Base-by-base conservation (phyloP, 2,113 vertebrate genomes). In the Notothenia rossii region DNA sequence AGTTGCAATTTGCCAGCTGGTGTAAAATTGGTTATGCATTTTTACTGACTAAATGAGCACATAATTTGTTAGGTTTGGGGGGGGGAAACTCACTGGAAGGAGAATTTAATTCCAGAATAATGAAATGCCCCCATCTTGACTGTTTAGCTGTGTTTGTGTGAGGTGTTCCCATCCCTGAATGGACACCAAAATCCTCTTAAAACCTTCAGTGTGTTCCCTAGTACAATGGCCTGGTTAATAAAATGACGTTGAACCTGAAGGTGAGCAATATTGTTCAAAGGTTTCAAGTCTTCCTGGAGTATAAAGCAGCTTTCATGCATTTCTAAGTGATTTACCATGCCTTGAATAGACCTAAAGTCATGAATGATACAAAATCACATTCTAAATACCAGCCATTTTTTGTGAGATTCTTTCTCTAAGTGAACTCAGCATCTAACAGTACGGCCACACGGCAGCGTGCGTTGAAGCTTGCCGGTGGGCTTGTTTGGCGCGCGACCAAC, bases 111-210 rank as follows among this genome's bases (percentile, higher is more conserved):
- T 56, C 25, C n/a, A 55, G 12, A 67, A 74, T 59, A 83, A 78
- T 71, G 5, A 69, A 79, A 79, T 51, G n/a, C 7, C 15, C 33
- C 4, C 3, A 18, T 58, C 60, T 73, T 45, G 20, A 69, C 46
- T 40, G 46, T 66, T 75, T 40, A 76, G 58, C 33, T 45, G 70
- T 74, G 70, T 65, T 74, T 74, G 18, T 69, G 13, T 67, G 50
- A 66, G 65, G 22, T 22, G n/a, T 54, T 55, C 64, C 15, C 3
- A 14, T 66, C 46, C 15, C 1, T 20, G 66, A 75, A 73, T 36
- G 9, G 60, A 51, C 77, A 77, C 15, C 9, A 58, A 73, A 68
- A 81, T 54, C 75, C 71, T 79, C 65, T 65, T 55, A 68, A 60
- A 13, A 36, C 62, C 25, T 10, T 63, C 62, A 74, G 49, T 67